Base-by-base conservation (phyloP, 2,888 invertebrate genomes). In the Gerris lacustris region DNA sequence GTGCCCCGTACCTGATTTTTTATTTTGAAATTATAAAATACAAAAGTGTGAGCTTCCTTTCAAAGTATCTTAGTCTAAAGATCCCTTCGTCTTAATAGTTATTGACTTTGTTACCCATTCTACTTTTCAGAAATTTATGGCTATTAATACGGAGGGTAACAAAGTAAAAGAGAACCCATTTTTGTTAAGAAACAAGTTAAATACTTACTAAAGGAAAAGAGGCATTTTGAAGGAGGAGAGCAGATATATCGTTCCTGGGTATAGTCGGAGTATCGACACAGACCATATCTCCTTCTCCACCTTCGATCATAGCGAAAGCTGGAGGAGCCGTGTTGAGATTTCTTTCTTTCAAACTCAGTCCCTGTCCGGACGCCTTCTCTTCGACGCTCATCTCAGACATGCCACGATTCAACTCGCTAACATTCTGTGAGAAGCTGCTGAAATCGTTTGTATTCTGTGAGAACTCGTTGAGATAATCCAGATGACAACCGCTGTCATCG, bases 271-370 rank as follows among this genome's bases (percentile, higher is more conserved):
- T 87, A 76, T 92, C 92, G 18, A 90, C 88, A 67, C 76, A 85
- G 0, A 92, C 88, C 6, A 90, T 84, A 77, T 90, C 91, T 0
- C 88, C 87, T 77, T 91, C 91, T 76, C 90, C 88, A 0, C 88
- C 90, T 79, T 92, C 92, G n/a, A 92, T 86, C 79, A 92, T 92
- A 0, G 92, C 92, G 31, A 31, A 31, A 0, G 87, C 88, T 6
- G 89, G 87, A 66, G 84, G 83, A 0, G 84, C 83, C 84, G 83
- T 64, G 47, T 69, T 77, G 79, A 81, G 81, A 76, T 79, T 80
- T 44, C 71, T n/a, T 69, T 69, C 63, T 6, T 5, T 5, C 66
- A 15, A 45, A 9, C 47, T n/a, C 70, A 18, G 66, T 7, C 44
- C 63, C n/a, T 69, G 71, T 44, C 79, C 83, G 18, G 85, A 85